Conservation (phyloP, 2,888 invertebrate genomes). For the Leptura quadrifasciata region DNA sequence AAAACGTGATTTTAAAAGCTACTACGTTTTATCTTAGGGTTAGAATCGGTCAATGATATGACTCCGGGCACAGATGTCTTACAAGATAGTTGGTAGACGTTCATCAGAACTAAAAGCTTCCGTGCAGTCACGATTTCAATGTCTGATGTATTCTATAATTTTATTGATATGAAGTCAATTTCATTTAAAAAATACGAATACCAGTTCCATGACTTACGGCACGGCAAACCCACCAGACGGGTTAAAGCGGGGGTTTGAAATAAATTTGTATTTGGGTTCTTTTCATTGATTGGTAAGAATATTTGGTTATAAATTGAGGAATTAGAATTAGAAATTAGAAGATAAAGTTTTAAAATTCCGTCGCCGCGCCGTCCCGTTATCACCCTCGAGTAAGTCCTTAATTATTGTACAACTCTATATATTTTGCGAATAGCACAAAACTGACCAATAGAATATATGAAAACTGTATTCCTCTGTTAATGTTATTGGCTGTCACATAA, state of each 20-base stretch:
- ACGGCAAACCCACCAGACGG: not conserved
- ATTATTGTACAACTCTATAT: too few relatives aligned
- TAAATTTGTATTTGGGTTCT: too few relatives aligned
- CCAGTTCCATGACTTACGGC: constrained; percentile 2
- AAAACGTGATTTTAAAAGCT: constrained; percentile 44
- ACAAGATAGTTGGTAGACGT: constrained; percentile 45
- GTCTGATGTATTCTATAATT: constrained; percentile 51
- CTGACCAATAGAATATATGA: too few relatives aligned
- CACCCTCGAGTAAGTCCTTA: too few relatives aligned
- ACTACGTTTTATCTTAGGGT: constrained; percentile 39
- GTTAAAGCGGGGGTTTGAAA: not conserved
- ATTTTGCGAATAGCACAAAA: too few relatives aligned
- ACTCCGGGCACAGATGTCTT: constrained; percentile 36
- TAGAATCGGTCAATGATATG: constrained; percentile 41
- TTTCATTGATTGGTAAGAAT: too few relatives aligned
- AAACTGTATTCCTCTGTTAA: too few relatives aligned
- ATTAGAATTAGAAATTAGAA: too few relatives aligned
- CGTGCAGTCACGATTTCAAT: constrained; percentile 50
- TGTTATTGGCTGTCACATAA: too few relatives aligned
- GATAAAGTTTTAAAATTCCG: too few relatives aligned
- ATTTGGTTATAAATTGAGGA: too few relatives aligned
- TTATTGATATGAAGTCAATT: constrained; percentile 33
- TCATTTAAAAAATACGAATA: constrained; percentile 25
- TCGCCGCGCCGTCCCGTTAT: too few relatives aligned
- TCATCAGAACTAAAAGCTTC: constrained; percentile 50